Evolutionary conservation across 2,797 vertebrate species (phyloP), one percentile per base, ranked within the genome.

Genomic region (Acanthornis magna): DNA sequence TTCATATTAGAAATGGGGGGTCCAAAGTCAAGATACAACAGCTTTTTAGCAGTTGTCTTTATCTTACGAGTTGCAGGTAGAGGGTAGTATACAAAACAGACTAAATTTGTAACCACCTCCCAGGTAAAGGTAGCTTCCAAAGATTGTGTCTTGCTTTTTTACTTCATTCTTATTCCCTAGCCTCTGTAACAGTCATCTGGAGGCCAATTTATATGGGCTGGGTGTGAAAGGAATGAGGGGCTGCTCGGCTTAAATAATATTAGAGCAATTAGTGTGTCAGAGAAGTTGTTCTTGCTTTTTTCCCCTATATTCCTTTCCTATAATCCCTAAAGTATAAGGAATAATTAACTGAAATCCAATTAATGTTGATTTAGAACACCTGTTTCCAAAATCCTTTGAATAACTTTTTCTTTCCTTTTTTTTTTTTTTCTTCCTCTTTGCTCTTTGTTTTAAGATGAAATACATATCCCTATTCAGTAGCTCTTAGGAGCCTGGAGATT

Each of bases 341-440:
- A 98, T 98, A 98, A 98, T 98, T 98, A 98, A 98, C 96, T 90
- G 96, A 98, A 98, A 98, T 98, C 97, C 97, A 98, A 98, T 98
- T 98, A 98, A 97, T 94, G 86, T 94, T 97, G 96, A 97, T 97
- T 98, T 97, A 98, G 97, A 98, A 97, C 97, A 98, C 97, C 98
- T 97, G 97, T 98, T 98, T 97, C 97, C 93, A 94, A 97, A 98
- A 97, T 95, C 96, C 96, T 98, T 97, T 98, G 95, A 98, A 97
- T 97, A 97, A 97, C 94, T 97, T 98, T 96, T 97, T 85, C 89
- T 96, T 57, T 57, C 38, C 94, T 93, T 95, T 91, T 95, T 87
- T 96, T 48, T 38, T 48, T 74, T 58, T 74, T 36, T 6, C 9
- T 68, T 40, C 5, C 19, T 65, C 62, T 92, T 95, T 80, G 25